These are phyloP conservation scores for Rhabdornis inornatus DNA, from an alignment of 2,113 vertebrate species.

Conservation along the genomic window DNA sequence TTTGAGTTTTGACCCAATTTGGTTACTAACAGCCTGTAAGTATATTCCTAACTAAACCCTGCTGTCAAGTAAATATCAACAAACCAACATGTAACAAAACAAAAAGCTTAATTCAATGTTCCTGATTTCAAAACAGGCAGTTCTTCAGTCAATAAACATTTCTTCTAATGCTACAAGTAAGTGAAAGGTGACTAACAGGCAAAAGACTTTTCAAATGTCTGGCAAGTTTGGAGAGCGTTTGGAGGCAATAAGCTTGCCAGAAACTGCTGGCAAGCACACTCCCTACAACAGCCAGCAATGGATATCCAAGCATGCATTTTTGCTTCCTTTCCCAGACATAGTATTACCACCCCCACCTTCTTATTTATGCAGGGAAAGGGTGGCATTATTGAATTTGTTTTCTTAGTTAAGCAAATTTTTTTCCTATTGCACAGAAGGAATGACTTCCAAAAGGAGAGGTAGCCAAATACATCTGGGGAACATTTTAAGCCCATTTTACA, in stretches of 20 bases:
- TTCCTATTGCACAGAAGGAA: neutral
- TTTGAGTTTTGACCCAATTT: neutral
- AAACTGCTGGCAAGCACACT: conserved; percentile 17
- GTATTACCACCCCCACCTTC: neutral
- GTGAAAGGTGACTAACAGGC: conserved; percentile 43
- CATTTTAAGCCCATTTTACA: neutral
- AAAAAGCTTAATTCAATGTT: neutral
- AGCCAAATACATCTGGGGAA: neutral
- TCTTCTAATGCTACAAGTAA: neutral
- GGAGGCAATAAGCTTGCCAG: conserved; percentile 9
- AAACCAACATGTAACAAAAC: neutral
- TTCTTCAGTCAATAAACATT: conserved; percentile 2
- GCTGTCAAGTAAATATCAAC: neutral
- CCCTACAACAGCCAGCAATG: neutral
- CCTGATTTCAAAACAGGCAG: neutral
- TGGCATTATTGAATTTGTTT: conserved; percentile 22
- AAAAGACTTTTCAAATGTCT: conserved; percentile 31
- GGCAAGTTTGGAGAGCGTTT: conserved; percentile 2
- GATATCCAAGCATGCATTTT: conserved; percentile 34
- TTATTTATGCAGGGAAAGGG: conserved; percentile 16
- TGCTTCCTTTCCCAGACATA: conserved; percentile 30
- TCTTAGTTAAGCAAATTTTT: neutral
- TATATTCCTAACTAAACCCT: neutral
- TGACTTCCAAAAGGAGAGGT: neutral
- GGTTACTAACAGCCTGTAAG: neutral